Evolutionary conservation across 2,888 invertebrate species (phyloP).

Genomic region (Escarpia spicata): DNA sequence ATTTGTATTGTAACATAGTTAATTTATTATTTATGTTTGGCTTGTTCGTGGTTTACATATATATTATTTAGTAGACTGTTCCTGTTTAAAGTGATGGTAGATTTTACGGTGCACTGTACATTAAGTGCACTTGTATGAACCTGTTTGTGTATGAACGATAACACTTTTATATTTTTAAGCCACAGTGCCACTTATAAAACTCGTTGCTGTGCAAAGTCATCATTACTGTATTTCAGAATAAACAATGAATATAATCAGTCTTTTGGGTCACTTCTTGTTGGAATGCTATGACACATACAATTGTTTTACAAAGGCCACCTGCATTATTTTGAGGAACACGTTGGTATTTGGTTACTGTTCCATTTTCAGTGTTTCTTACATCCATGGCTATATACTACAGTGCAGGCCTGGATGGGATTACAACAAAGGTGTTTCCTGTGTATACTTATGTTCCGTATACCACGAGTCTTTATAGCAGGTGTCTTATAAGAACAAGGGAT

Average conservation of each 20-base stretch:
- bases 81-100: not conserved
- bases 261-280: not conserved
- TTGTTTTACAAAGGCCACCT: not conserved
- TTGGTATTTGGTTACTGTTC: too few species aligned
- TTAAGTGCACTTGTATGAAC: not conserved
- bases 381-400: too few species aligned
- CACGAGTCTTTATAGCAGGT: too few species aligned
- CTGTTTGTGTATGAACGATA: not conserved
- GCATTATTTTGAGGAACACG: not conserved
- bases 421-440: too few species aligned
- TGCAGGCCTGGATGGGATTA: too few species aligned
- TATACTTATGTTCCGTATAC: too few species aligned
- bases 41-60: conserved; percentile 5
- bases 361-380: too few species aligned
- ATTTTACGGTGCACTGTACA: conserved; percentile 5
- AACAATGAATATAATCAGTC: not conserved
- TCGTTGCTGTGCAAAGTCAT: not conserved
- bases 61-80: not conserved
- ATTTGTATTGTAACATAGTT: not conserved
- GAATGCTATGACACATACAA: not conserved
- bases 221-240: not conserved
- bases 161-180: not conserved
- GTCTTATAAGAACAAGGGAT: too few species aligned
- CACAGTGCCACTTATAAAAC: not conserved
- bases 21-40: conserved; percentile 11